A percentile compares a stretch with the other conserved stretches of the same genome.
These are phyloP conservation scores for Argopecten irradians DNA, from an alignment of 1,140 invertebrate genomes.

Conservation along the genomic window DNA sequence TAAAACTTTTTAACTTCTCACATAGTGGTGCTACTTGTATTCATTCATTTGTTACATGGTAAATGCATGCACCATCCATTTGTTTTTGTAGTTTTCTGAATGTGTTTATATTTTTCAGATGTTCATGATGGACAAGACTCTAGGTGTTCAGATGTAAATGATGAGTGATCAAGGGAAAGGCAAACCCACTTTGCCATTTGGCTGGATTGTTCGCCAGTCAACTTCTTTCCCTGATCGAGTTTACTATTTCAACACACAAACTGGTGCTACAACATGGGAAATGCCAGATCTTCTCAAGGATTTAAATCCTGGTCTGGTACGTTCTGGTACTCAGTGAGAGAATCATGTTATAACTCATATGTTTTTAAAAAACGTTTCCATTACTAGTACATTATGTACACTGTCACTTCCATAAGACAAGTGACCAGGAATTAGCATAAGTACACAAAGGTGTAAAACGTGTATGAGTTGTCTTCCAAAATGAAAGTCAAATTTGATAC, in stretches of 20 bases:
- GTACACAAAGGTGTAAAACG: too few relatives aligned
- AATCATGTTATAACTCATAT: too few relatives aligned
- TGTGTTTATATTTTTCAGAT: slow-evolving; percentile 29
- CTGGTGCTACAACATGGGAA: slow-evolving; percentile 62
- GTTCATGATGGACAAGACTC: neutral
- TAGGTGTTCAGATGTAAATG: neutral
- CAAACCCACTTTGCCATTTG: slow-evolving; percentile 59
- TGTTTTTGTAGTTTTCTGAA: neutral
- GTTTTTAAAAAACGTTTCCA: too few relatives aligned
- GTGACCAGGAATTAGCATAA: too few relatives aligned
- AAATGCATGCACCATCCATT: neutral
- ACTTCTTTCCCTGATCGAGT: slow-evolving; percentile 61
- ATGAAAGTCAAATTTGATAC: too few relatives aligned
- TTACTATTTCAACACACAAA: slow-evolving; percentile 65
- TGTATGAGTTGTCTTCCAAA: too few relatives aligned
- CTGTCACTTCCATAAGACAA: too few relatives aligned
- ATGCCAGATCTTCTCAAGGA: slow-evolving; percentile 51
- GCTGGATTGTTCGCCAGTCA: slow-evolving; percentile 66
- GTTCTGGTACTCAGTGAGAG: too few relatives aligned
- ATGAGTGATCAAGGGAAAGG: slow-evolving; percentile 42
- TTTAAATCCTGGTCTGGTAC: neutral
- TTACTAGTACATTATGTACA: too few relatives aligned
- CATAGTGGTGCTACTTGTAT: too few relatives aligned
- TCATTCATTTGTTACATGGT: too few relatives aligned
- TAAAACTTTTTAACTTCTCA: too few relatives aligned